A percentile compares a stretch with the other conserved stretches of the same genome.
Conservation (phyloP, 1,140 invertebrate species). For the Drosophila dunni region DNA sequence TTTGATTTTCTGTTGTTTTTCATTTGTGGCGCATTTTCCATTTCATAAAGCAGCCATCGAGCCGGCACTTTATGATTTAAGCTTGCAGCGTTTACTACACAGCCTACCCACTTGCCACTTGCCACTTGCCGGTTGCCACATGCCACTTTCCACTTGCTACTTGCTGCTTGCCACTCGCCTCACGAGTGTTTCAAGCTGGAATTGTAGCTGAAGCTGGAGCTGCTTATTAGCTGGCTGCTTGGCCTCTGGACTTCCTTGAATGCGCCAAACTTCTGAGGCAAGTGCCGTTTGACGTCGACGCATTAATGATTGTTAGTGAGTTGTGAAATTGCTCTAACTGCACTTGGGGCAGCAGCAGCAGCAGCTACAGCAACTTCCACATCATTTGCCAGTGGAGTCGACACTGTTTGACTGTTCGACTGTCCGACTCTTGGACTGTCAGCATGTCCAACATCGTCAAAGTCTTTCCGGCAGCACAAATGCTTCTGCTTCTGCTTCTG, state of each 20-base stretch:
- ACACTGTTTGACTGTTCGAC: constrained; percentile 23
- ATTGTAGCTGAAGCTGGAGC: constrained; percentile 35
- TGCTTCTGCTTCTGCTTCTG: too few relatives aligned
- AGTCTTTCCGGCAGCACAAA: constrained; percentile 69
- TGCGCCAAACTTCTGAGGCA: constrained; percentile 55
- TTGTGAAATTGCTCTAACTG: constrained; percentile 83
- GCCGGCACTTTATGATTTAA: constrained; percentile 77
- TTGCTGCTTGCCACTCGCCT: too few relatives aligned
- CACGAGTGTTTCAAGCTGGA: not conserved
- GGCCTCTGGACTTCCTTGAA: constrained; percentile 66
- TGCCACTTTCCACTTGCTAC: too few relatives aligned
- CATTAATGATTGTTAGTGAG: constrained; percentile 83
- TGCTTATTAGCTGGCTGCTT: constrained; percentile 70
- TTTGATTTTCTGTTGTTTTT: constrained; percentile 61
- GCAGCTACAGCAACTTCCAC: constrained; percentile 63
- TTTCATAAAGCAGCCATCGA: constrained; percentile 78
- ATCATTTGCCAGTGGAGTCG: constrained; percentile 63
- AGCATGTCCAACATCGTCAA: constrained; percentile 58
- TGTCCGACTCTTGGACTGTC: constrained; percentile 32
- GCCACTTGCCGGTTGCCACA: too few relatives aligned
- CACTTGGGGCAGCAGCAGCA: constrained; percentile 63
- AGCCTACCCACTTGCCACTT: constrained; percentile 13
- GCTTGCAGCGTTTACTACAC: constrained; percentile 52
- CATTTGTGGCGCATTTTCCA: constrained; percentile 77
- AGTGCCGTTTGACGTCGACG: constrained; percentile 69